Evolutionary conservation across 2,113 vertebrate species (phyloP).

Genomic region (Ammodramus savannarum): DNA sequence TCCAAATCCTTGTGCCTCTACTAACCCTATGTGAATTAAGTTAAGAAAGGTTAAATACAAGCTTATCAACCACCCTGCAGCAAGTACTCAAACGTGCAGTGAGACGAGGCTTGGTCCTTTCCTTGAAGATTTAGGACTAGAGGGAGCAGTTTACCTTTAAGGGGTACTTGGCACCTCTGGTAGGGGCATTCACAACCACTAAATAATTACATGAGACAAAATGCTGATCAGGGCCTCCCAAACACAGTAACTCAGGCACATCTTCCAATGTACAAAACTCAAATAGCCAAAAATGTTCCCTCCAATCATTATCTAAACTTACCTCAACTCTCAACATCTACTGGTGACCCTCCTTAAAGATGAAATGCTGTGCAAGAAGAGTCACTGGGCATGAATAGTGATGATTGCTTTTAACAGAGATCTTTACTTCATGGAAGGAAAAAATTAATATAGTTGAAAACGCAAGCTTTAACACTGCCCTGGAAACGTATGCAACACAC

Average conservation of each 20-base stretch:
- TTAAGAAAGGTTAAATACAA: not conserved
- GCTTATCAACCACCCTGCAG: not conserved
- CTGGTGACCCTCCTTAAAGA: not conserved
- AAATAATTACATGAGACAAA: not conserved
- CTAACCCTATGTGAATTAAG: not conserved
- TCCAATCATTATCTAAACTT: not conserved
- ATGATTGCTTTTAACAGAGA: not conserved
- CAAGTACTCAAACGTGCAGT: not conserved
- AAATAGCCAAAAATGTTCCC: not conserved
- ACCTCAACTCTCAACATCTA: not conserved
- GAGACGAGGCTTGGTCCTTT: not conserved
- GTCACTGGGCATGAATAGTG: not conserved
- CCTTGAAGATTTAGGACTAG: not conserved
- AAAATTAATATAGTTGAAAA: not conserved
- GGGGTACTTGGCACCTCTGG: not conserved
- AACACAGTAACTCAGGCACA: not conserved
- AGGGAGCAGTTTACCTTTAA: not conserved
- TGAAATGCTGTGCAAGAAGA: not conserved
- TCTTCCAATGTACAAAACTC: not conserved
- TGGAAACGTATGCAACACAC: not conserved
- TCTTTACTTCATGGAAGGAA: not conserved
- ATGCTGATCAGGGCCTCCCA: fast-evolving
- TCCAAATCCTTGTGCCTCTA: not conserved
- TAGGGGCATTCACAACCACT: not conserved
- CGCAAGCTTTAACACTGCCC: not conserved